Percentiles rank a stretch among this genome's conserved stretches.
These are phyloP conservation scores for Acanthococcus lagerstroemiae DNA, from an alignment of 2,888 invertebrate species.

Conservation along the genomic window DNA sequence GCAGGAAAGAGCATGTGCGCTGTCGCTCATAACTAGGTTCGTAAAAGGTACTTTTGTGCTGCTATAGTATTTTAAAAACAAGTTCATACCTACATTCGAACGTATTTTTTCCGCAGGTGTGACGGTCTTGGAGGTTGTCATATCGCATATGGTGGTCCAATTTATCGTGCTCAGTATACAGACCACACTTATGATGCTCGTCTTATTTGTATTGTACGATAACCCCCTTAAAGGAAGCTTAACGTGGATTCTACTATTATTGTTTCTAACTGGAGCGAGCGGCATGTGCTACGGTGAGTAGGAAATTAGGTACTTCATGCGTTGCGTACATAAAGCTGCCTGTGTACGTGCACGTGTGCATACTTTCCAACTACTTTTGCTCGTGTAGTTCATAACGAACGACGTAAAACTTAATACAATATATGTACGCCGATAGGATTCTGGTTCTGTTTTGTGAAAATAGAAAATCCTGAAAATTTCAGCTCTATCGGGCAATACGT, in stretches of 20 bases:
- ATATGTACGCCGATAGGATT: too few relatives aligned
- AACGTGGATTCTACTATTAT: slow-evolving; percentile 34
- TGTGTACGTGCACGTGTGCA: neutral
- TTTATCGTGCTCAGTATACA: slow-evolving; percentile 37
- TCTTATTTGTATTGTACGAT: slow-evolving; percentile 37
- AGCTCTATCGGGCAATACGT: too few relatives aligned
- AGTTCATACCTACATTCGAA: neutral
- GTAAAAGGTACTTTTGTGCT: neutral
- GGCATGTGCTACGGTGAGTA: slow-evolving; percentile 38
- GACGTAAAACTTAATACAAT: too few relatives aligned
- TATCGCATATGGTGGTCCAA: slow-evolving; percentile 38
- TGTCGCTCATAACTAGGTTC: too few relatives aligned
- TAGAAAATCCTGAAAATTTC: too few relatives aligned
- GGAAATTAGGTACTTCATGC: neutral
- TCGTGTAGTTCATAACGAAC: too few relatives aligned
- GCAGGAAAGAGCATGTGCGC: too few relatives aligned
- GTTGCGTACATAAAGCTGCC: neutral
- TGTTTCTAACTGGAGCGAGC: slow-evolving; percentile 37
- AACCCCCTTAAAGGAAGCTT: slow-evolving; percentile 36
- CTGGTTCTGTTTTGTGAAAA: too few relatives aligned
- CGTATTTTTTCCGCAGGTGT: slow-evolving; percentile 37
- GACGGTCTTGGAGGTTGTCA: slow-evolving; percentile 37
- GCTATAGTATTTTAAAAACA: neutral
- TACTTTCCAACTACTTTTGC: too few relatives aligned
- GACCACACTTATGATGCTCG: slow-evolving; percentile 37